Evolutionary conservation across 2,113 vertebrate genomes (phyloP).

Genomic region (Calypte anna): DNA sequence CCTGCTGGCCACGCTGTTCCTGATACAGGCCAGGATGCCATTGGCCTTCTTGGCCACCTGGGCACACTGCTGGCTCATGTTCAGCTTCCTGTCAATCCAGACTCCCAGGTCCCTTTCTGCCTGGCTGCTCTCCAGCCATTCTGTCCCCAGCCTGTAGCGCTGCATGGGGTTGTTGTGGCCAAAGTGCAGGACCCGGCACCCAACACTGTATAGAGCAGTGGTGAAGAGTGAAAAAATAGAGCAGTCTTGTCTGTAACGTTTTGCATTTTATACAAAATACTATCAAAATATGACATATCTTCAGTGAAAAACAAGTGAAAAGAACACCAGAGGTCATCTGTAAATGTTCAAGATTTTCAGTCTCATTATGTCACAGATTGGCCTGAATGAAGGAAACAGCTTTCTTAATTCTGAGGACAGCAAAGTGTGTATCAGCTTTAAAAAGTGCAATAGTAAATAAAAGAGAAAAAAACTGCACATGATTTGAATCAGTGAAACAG

Average conservation of each 20-base stretch:
- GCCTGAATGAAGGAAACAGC: neutral
- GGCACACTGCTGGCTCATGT: too few relatives aligned
- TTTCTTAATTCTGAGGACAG: neutral
- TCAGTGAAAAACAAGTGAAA: neutral
- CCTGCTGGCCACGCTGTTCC: too few relatives aligned
- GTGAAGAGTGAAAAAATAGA: neutral
- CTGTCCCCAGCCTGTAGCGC: too few relatives aligned
- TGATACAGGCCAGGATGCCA: too few relatives aligned
- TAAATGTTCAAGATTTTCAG: neutral
- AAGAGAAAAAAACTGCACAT: neutral
- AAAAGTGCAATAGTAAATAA: neutral
- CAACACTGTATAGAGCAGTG: neutral
- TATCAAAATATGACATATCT: neutral
- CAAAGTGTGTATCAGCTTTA: neutral
- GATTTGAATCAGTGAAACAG: neutral
- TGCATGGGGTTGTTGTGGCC: too few relatives aligned
- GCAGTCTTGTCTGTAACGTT: neutral
- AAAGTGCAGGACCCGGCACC: too few relatives aligned
- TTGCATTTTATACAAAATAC: neutral
- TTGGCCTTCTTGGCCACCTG: too few relatives aligned
- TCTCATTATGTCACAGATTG: neutral
- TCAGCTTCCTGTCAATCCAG: too few relatives aligned
- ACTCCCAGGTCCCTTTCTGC: too few relatives aligned
- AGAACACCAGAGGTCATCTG: neutral
- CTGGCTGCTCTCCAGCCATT: too few relatives aligned